Percentiles rank a stretch among this genome's conserved stretches.
Conservation (phyloP, 2,113 vertebrate genomes). For the Pomatostomus ruficeps region DNA sequence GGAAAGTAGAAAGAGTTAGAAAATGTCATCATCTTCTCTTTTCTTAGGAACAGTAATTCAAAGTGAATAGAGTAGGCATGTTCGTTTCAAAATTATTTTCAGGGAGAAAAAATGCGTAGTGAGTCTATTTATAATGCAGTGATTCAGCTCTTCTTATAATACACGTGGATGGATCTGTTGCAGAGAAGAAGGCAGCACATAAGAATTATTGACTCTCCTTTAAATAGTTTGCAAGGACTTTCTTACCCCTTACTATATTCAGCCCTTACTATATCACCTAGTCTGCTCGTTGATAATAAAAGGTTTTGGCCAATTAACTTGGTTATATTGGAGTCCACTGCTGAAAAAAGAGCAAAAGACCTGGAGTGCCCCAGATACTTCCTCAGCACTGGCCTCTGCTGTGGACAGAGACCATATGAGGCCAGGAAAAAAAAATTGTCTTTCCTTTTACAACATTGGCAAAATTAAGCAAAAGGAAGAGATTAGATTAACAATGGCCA, state of each 20-base stretch:
- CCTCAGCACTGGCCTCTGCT: neutral
- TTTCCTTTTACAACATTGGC: neutral
- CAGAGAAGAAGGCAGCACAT: neutral
- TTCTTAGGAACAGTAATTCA: constrained; percentile 30
- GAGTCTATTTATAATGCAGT: constrained; percentile 16
- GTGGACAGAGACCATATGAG: neutral
- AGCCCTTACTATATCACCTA: neutral
- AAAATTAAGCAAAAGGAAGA: neutral
- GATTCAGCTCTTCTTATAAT: constrained; percentile 38
- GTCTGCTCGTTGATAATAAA: neutral
- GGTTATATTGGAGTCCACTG: neutral
- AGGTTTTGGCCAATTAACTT: neutral
- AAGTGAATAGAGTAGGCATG: constrained; percentile 43
- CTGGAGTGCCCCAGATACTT: rapidly evolving
- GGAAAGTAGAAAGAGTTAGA: constrained; percentile 26
- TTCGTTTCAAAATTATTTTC: constrained; percentile 20
- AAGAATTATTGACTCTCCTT: constrained; percentile 2
- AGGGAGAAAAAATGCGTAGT: neutral
- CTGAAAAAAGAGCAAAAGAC: neutral
- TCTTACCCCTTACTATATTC: neutral
- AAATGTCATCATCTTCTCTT: neutral
- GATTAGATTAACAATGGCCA: neutral
- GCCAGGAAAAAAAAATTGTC: neutral
- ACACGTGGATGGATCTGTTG: neutral
- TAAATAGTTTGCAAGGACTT: neutral